Evolutionary conservation across 2,113 vertebrate species (phyloP).

Genomic region (Nycticorax nycticorax): DNA sequence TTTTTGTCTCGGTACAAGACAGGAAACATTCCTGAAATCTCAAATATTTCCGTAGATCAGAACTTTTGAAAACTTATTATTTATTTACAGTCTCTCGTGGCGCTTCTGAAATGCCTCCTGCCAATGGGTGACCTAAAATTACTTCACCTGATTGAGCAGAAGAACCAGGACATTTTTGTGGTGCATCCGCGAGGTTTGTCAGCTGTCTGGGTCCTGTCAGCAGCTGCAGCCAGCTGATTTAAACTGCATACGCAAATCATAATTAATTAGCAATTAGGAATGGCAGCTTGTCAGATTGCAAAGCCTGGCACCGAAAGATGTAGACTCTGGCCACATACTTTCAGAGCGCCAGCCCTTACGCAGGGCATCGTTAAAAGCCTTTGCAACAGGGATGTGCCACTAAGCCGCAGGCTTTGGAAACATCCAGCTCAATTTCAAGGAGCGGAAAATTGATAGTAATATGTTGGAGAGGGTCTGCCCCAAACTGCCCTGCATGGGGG

Average conservation of each 20-base stretch:
- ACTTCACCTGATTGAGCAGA: not conserved
- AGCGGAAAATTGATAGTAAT: not conserved
- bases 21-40: not conserved
- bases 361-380: not conserved
- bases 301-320: not conserved
- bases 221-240: not conserved
- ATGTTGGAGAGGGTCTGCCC: not conserved
- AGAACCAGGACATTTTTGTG: not conserved
- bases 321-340: not conserved
- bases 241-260: not conserved
- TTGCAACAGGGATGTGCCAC: not conserved
- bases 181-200: not conserved
- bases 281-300: constrained; percentile 13
- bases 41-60: not conserved
- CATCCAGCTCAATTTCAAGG: not conserved
- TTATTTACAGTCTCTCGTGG: not conserved
- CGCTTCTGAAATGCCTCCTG: not conserved
- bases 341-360: not conserved
- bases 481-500: not conserved
- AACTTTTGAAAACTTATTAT: not conserved
- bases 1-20: not conserved
- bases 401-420: not conserved
- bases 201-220: not conserved
- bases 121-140: not conserved
- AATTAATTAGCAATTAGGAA: constrained; percentile 46